These are phyloP conservation scores for Ophion costatus DNA, from an alignment of 2,888 invertebrate genomes.

Conservation along the genomic window DNA sequence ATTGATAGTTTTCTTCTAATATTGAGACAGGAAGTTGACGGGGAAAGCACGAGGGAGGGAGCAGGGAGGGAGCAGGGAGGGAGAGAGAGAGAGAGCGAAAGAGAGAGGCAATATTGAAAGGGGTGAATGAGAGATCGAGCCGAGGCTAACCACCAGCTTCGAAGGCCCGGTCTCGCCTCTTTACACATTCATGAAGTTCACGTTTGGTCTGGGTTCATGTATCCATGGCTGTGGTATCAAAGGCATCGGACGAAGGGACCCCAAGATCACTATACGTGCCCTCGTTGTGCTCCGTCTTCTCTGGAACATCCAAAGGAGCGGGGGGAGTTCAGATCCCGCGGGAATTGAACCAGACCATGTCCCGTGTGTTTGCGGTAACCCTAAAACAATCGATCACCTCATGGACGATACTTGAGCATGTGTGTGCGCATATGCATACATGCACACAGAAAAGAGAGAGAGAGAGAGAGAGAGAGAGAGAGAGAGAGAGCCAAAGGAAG, in stretches of 20 bases:
- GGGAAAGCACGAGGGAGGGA: not conserved
- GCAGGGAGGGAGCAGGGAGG: not conserved
- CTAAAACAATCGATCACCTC: conserved; percentile 82
- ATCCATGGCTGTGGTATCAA: conserved; percentile 74
- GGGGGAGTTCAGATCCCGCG: conserved; percentile 66
- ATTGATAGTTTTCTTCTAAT: not conserved
- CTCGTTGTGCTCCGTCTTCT: conserved; percentile 50
- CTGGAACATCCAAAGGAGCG: conserved; percentile 26
- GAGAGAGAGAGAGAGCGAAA: not conserved
- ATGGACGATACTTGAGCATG: conserved; percentile 37
- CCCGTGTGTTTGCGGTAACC: conserved; percentile 81
- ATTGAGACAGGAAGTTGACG: conserved; percentile 1
- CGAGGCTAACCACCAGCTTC: conserved; percentile 39
- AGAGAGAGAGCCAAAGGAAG: conserved; percentile 26
- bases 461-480: not conserved
- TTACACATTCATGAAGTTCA: conserved; percentile 81
- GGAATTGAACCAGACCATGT: conserved; percentile 77
- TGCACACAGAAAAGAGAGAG: conserved; percentile 9
- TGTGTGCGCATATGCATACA: conserved; percentile 21
- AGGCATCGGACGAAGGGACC: conserved; percentile 71
- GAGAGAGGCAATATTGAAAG: conserved; percentile 31
- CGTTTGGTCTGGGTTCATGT: conserved; percentile 19
- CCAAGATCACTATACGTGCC: conserved; percentile 74
- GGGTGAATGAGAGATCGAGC: conserved; percentile 45
- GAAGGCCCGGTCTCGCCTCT: conserved; percentile 65